Evolutionary conservation across 2,113 vertebrate species (phyloP).

Genomic region (Oxyura jamaicensis): DNA sequence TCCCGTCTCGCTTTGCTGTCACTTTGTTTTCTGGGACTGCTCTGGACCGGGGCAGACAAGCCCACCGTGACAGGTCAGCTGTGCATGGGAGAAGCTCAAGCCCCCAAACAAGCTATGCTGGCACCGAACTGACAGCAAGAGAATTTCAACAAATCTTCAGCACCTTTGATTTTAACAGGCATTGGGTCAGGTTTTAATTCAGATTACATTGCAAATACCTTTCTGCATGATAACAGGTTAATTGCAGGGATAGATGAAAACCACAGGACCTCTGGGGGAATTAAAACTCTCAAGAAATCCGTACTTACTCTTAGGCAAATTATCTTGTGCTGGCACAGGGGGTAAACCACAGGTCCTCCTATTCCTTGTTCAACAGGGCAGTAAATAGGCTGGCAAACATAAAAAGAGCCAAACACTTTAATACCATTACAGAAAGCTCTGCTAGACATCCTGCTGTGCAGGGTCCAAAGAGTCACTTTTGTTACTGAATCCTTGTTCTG

Average conservation of each 20-base stretch:
- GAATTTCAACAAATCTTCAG: neutral
- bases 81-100: neutral
- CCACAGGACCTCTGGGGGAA: conserved; percentile 30
- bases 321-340: conserved; percentile 38
- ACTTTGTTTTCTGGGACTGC: neutral
- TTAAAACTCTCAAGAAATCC: conserved; percentile 40
- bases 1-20: neutral
- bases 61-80: neutral
- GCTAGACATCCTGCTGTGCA: conserved; percentile 9
- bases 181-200: conserved; percentile 38
- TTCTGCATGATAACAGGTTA: neutral
- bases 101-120: neutral
- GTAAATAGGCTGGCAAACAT: conserved; percentile 40
- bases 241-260: conserved; percentile 39
- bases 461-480: conserved; percentile 49
- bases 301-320: conserved; percentile 50
- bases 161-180: neutral
- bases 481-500: conserved; percentile 57
- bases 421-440: conserved; percentile 33
- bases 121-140: neutral
- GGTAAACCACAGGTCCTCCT: conserved; percentile 26
- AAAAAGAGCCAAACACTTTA: conserved; percentile 33
- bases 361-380: neutral
- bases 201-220: conserved; percentile 62
- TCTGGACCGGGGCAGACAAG: neutral